Evolutionary conservation across 2,113 vertebrate species (phyloP).

Genomic region (Tylochromis polylepis): DNA sequence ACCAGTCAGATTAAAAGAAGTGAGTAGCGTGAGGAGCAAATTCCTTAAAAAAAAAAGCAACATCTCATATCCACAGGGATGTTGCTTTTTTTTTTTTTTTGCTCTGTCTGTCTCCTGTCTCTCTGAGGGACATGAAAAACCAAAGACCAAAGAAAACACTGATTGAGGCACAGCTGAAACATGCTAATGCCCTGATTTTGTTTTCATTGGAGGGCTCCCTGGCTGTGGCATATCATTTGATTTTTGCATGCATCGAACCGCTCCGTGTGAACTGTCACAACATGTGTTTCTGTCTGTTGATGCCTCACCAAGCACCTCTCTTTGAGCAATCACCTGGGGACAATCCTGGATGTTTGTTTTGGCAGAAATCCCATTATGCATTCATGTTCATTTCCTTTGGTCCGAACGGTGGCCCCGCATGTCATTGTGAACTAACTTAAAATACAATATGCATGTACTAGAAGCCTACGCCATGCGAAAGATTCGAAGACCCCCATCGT

Average conservation of each 20-base stretch:
- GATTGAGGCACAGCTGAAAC: conserved; percentile 71
- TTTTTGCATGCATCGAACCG: conserved; percentile 67
- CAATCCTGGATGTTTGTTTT: conserved; percentile 54
- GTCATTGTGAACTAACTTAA: conserved; percentile 32
- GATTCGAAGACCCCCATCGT: background rate
- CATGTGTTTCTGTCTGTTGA: conserved; percentile 58
- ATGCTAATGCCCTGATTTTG: conserved; percentile 71
- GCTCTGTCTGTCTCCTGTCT: conserved; percentile 43
- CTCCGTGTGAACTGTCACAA: conserved; percentile 64
- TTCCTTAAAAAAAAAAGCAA: background rate
- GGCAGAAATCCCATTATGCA: conserved; percentile 60
- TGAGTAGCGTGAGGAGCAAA: background rate
- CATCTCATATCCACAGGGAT: conserved; percentile 46
- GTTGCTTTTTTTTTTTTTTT: conserved; percentile 12
- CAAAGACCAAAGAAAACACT: conserved; percentile 42
- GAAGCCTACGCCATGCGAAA: background rate
- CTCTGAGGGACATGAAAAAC: conserved; percentile 60
- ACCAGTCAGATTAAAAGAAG: conserved; percentile 37
- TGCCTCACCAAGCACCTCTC: conserved; percentile 52
- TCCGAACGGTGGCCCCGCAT: conserved; percentile 26
- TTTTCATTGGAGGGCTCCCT: conserved; percentile 65
- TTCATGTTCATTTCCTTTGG: conserved; percentile 58
- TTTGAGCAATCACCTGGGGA: conserved; percentile 61
- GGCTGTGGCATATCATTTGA: conserved; percentile 67
- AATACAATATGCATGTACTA: conserved; percentile 4